A percentile compares a stretch with the other conserved stretches of the same genome.
Evolutionary conservation across 2,797 vertebrate genomes (phyloP).

Genomic region (Pipistrellus pipistrellus): DNA sequence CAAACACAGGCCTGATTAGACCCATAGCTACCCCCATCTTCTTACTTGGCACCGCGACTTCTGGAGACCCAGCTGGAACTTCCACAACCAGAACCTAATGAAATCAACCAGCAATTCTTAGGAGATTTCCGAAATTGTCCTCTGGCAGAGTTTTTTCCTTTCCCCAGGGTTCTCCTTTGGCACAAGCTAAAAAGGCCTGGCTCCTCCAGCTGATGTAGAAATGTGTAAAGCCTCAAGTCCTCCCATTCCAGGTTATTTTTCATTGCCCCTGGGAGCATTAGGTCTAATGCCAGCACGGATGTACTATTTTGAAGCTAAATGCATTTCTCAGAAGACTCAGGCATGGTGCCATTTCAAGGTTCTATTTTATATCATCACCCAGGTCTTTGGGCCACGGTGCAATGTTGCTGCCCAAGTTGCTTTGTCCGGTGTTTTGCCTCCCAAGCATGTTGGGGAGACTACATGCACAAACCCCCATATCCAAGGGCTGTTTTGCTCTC

Average conservation of each 20-base stretch:
- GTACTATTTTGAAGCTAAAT: constrained; percentile 77
- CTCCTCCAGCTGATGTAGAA: constrained; percentile 24
- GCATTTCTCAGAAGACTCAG: constrained; percentile 79
- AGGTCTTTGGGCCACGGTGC: neutral
- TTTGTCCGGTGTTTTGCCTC: too few species aligned
- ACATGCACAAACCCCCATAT: neutral
- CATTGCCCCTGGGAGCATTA: constrained; percentile 62
- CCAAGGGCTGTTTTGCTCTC: neutral
- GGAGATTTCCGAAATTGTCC: constrained; percentile 35
- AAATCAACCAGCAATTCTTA: constrained; percentile 13
- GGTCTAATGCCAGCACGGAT: constrained; percentile 69
- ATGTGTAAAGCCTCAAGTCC: constrained; percentile 35
- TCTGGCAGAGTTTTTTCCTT: constrained; percentile 7
- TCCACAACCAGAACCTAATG: neutral
- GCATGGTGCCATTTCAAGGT: constrained; percentile 69
- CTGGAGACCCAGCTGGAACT: neutral
- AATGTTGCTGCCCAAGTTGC: neutral
- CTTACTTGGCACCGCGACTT: neutral
- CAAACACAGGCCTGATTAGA: neutral
- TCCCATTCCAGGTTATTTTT: constrained; percentile 68
- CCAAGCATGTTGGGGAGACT: neutral
- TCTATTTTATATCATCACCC: constrained; percentile 46
- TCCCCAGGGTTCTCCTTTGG: constrained; percentile 49
- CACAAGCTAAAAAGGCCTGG: constrained; percentile 4
- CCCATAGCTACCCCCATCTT: neutral